Base-by-base conservation (phyloP, 2,888 invertebrate genomes). In the Thysanoteuthis rhombus region DNA sequence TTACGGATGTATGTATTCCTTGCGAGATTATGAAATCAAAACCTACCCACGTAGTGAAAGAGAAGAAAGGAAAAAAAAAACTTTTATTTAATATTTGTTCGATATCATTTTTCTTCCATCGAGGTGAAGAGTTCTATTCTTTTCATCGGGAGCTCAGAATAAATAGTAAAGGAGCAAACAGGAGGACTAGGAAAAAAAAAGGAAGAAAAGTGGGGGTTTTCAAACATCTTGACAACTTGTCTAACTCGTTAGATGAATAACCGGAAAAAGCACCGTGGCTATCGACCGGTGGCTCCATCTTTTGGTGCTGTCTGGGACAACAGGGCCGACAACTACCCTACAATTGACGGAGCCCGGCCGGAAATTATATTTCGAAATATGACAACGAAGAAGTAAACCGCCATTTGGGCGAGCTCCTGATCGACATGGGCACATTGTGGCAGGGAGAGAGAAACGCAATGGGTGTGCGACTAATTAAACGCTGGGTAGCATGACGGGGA, bases 331-430 rank as follows among this genome's bases (percentile, higher is more conserved):
- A 75, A 75, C 75, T 75, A n/a, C 36, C n/a, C n/a, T n/a, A 75
- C 1, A 75, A 75, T 75, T n/a, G 25, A 75, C n/a, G 36, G 75
- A 75, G n/a, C n/a, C 75, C 12, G 75, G 75, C 75, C 75, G 75
- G 75, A 75, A 75, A 75, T 75, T 75, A 75, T 75, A 75, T 75
- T 75, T 75, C n/a, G n/a, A 75, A 75, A 75, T 75, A 75, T 75
- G 75, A 75, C 75, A 75, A 75, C 75, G n/a, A 58, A 22, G 58
- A 75, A 75, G n/a, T 75, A 2, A n/a, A 16, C 10, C n/a, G 12
- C n/a, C n/a, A 75, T n/a, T 75, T 75, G 8, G 75, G n/a, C 75
- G 75, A n/a, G n/a, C 75, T 36, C 16, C 75, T 16, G n/a, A 12
- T 36, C 2, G n/a, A 75, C 75, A 16, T 19, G n/a, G n/a, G n/a